Percentiles rank a stretch among this genome's conserved stretches.
Evolutionary conservation across 2,888 invertebrate species (phyloP).

Genomic region (Neoscelio sp.): DNA sequence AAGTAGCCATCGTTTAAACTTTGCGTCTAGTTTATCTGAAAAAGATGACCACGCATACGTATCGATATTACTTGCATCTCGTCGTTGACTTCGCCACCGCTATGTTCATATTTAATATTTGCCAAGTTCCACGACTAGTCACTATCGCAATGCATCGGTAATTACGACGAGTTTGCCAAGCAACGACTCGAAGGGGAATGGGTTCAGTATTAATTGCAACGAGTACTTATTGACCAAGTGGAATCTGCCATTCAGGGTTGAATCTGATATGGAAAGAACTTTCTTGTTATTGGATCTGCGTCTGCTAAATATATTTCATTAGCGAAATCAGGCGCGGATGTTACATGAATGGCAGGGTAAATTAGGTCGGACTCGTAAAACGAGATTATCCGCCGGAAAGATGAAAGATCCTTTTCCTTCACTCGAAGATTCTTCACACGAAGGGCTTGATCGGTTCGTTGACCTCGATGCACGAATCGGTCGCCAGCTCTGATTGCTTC

Average conservation of each 20-base stretch:
- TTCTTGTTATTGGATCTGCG: constrained; percentile 22
- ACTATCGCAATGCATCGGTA: constrained; percentile 69
- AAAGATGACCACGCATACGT: no score
- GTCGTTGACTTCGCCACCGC: constrained; percentile 12
- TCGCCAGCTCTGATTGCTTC: constrained; percentile 67
- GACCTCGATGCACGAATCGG: constrained; percentile 67
- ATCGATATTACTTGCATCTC: constrained; percentile 2
- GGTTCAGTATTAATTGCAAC: constrained; percentile 64
- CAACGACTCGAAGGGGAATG: constrained; percentile 39
- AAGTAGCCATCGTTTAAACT: no score
- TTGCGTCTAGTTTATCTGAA: no score
- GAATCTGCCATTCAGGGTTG: constrained; percentile 65
- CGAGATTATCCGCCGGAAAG: constrained; percentile 65
- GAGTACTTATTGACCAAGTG: constrained; percentile 59
- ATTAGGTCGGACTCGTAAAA: constrained; percentile 64
- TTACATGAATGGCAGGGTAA: constrained; percentile 61
- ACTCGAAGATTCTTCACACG: constrained; percentile 57
- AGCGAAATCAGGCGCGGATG: constrained; percentile 44
- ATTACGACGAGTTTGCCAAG: constrained; percentile 56
- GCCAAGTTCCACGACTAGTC: constrained; percentile 41
- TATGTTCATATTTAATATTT: constrained; percentile 55
- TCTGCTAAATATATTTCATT: constrained; percentile 50
- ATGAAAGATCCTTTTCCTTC: constrained; percentile 64
- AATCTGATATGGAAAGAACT: constrained; percentile 65
- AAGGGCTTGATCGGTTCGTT: constrained; percentile 60